phyloP scores from a whole-genome alignment of 2,797 vertebrate genomes.

The Gadopsis marmoratus region DNA sequence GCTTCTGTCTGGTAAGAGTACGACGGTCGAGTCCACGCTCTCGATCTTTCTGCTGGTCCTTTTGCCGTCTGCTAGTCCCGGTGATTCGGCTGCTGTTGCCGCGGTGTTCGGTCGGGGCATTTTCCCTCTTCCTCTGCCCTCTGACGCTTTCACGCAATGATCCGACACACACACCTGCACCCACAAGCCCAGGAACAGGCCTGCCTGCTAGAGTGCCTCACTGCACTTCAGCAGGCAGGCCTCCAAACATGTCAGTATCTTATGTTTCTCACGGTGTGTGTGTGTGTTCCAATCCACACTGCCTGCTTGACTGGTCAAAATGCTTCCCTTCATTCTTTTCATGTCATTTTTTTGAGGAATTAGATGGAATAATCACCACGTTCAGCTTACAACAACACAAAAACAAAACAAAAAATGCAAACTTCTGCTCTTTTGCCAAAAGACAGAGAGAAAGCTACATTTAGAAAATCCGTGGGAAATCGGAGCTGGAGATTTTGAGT shows the following conservation, averaged over 20 bases:
- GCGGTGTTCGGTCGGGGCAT: constrained; percentile 3
- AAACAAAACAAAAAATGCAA: constrained; percentile 23
- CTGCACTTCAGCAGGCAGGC: constrained; percentile 27
- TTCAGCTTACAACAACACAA: constrained; percentile 35
- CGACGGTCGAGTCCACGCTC: constrained; percentile 34
- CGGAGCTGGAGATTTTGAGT: constrained; percentile 70
- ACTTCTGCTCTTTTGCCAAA: constrained; percentile 27
- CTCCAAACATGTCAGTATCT: constrained; percentile 25
- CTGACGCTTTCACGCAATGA: constrained; percentile 39
- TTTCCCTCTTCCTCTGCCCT: constrained; percentile 21
- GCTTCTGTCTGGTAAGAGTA: constrained; percentile 6
- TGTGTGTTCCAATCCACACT: constrained; percentile 14
- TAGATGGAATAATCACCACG: constrained; percentile 46
- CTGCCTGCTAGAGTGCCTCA: constrained; percentile 26
- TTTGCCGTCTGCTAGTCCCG: constrained; percentile 10
- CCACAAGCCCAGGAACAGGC: constrained; percentile 33
- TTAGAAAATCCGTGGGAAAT: constrained; percentile 73
- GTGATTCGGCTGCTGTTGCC: constrained; percentile 42
- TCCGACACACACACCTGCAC: constrained; percentile 9
- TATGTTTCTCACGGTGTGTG: constrained; percentile 13
- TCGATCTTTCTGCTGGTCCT: constrained; percentile 40
- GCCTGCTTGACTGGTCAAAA: constrained; percentile 44
- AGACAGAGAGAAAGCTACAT: constrained; percentile 54
- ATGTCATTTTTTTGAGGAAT: constrained; percentile 25
- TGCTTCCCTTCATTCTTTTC: background rate